Conservation (phyloP, 37 sponge, comb jelly and placozoan genomes). For the Halisarca cf. caerulea region DNA sequence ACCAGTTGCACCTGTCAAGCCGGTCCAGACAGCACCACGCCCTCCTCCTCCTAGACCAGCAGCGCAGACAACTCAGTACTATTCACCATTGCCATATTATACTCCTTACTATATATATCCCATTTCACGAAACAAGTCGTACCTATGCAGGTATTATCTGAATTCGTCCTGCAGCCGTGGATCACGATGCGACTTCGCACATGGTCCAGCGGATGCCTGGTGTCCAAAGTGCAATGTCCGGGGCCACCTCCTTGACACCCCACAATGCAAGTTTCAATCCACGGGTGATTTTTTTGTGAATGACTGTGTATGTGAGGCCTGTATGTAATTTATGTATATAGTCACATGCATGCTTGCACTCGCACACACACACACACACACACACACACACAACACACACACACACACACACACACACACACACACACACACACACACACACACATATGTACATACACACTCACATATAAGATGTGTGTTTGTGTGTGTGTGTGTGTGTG, state of each 20-base stretch:
- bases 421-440: slow-evolving; percentile 1
- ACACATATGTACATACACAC: background rate
- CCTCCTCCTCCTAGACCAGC: too few relatives aligned
- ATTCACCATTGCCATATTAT: too few relatives aligned
- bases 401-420: slow-evolving; percentile 8
- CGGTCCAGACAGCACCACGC: too few relatives aligned
- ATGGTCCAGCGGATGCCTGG: background rate
- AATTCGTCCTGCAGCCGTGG: background rate
- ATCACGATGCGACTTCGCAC: background rate
- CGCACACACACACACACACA: background rate
- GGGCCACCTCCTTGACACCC: background rate
- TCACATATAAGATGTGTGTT: background rate
- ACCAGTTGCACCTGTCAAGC: too few relatives aligned
- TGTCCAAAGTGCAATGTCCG: background rate
- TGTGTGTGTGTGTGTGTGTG: too few relatives aligned
- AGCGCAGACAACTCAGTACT: too few relatives aligned
- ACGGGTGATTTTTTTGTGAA: too few relatives aligned
- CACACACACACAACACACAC: slow-evolving; percentile 1
- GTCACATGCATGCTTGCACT: background rate
- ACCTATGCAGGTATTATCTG: background rate
- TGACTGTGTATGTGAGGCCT: too few relatives aligned
- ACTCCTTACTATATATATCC: too few relatives aligned
- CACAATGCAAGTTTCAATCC: too few relatives aligned
- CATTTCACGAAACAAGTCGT: too few relatives aligned
- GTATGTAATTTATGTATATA: background rate